A percentile compares a stretch with the other conserved stretches of the same genome.
Evolutionary conservation across 2,888 invertebrate species (phyloP).

Genomic region (Crepidodera aurea): DNA sequence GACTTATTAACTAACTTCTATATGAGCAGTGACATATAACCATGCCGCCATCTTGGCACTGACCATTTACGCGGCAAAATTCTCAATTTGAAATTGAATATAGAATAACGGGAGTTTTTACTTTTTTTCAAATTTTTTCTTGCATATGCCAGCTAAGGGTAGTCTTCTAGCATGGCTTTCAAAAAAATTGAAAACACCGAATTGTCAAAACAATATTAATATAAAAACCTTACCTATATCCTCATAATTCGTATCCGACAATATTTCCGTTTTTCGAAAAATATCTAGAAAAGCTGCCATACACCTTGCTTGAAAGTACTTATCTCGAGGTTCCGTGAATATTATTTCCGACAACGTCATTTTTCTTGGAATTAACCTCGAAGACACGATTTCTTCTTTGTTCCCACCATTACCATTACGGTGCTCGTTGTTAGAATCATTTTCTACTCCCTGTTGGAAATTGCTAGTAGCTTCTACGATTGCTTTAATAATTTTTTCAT

Average conservation of each 20-base stretch:
- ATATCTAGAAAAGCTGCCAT: constrained; percentile 29
- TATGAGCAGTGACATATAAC: too few species aligned
- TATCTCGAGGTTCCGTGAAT: constrained; percentile 23
- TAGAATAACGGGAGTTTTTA: too few species aligned
- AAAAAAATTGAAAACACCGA: too few species aligned
- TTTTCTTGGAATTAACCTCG: constrained; percentile 8
- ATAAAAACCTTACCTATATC: constrained; percentile 31
- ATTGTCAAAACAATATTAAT: too few species aligned
- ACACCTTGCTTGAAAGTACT: constrained; percentile 23
- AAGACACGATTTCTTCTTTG: neutral
- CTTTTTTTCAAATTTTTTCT: too few species aligned
- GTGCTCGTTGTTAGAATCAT: neutral
- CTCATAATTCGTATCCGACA: constrained; percentile 34
- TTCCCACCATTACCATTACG: neutral
- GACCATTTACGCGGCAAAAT: too few species aligned
- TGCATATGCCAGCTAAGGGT: too few species aligned
- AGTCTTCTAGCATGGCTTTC: too few species aligned
- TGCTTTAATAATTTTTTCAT: constrained; percentile 14
- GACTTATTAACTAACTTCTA: too few species aligned
- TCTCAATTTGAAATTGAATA: too few species aligned
- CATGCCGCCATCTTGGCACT: too few species aligned
- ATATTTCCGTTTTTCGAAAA: constrained; percentile 30
- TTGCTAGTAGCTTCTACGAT: constrained; percentile 5
- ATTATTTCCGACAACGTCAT: constrained; percentile 27
- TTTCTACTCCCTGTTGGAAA: constrained; percentile 4